A percentile compares a stretch with the other conserved stretches of the same genome.
These are phyloP conservation scores for Neomorphus geoffroyi DNA, from an alignment of 2,797 vertebrate species.

Conservation along the genomic window DNA sequence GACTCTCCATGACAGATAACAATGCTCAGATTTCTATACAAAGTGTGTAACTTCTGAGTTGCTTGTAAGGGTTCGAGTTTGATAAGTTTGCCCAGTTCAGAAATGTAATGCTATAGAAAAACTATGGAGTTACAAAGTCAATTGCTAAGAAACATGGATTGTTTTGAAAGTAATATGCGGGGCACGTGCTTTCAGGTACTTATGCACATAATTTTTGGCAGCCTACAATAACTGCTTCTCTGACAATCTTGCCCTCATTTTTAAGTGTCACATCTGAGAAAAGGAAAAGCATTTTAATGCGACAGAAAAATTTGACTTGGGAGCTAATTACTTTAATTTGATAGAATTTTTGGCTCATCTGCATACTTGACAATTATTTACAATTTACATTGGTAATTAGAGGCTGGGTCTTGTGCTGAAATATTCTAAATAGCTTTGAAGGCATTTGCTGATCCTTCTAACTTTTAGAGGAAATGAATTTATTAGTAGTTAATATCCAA, in stretches of 20 bases:
- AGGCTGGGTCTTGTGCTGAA: slow-evolving; percentile 45
- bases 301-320: slow-evolving; percentile 65
- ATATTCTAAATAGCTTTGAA: slow-evolving; percentile 65
- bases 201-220: not conserved
- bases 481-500: slow-evolving; percentile 60
- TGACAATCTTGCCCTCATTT: slow-evolving; percentile 47
- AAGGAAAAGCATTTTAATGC: slow-evolving; percentile 61
- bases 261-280: slow-evolving; percentile 34
- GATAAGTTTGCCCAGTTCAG: not conserved
- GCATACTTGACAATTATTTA: slow-evolving; percentile 72
- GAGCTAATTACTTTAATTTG: slow-evolving; percentile 73
- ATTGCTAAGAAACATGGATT: not conserved
- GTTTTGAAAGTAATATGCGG: not conserved
- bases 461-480: slow-evolving; percentile 60
- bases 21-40: not conserved
- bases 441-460: slow-evolving; percentile 62
- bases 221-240: not conserved
- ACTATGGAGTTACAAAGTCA: not conserved
- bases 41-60: fast-evolving
- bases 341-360: slow-evolving; percentile 68
- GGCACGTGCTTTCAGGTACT: not conserved
- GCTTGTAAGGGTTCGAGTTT: not conserved
- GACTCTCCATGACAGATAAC: not conserved
- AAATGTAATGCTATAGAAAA: not conserved
- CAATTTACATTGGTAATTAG: slow-evolving; percentile 67